phyloP scores from a whole-genome alignment of 2,113 vertebrate species.

The Micromys minutus region DNA sequence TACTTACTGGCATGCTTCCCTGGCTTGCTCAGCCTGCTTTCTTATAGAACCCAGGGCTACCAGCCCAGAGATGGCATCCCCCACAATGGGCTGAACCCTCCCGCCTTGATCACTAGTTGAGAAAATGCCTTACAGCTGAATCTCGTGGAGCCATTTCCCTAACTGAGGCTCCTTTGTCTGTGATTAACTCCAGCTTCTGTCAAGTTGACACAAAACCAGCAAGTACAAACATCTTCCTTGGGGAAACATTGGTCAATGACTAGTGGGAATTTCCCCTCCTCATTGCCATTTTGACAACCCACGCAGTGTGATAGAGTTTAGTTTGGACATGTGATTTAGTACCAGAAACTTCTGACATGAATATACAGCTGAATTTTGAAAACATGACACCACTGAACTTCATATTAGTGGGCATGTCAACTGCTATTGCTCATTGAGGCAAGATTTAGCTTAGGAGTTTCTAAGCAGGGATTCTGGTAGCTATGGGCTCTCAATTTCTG shows the following conservation, averaged over 20 bases:
- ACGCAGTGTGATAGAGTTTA: not conserved
- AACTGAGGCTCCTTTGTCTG: too few relatives aligned
- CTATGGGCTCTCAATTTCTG: not conserved
- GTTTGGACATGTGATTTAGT: not conserved
- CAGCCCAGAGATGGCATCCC: too few relatives aligned
- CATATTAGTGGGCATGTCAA: not conserved
- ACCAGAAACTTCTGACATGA: not conserved
- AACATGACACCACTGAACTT: not conserved
- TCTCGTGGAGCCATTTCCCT: too few relatives aligned
- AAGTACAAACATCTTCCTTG: too few relatives aligned
- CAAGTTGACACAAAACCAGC: too few relatives aligned
- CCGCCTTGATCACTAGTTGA: too few relatives aligned
- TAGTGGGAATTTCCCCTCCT: accelerated
- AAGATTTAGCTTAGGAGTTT: not conserved
- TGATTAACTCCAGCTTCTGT: too few relatives aligned
- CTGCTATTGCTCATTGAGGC: not conserved
- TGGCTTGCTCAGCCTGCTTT: too few relatives aligned
- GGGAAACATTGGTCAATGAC: not conserved
- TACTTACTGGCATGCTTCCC: too few relatives aligned
- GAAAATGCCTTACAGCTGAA: too few relatives aligned
- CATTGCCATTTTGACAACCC: not conserved
- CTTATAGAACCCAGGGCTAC: too few relatives aligned
- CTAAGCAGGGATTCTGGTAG: not conserved
- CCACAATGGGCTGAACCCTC: too few relatives aligned
- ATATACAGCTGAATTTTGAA: not conserved